Evolutionary conservation across 2,888 invertebrate species (phyloP), one percentile per base, ranked within the genome.

Genomic region (Latheticus oryzae): DNA sequence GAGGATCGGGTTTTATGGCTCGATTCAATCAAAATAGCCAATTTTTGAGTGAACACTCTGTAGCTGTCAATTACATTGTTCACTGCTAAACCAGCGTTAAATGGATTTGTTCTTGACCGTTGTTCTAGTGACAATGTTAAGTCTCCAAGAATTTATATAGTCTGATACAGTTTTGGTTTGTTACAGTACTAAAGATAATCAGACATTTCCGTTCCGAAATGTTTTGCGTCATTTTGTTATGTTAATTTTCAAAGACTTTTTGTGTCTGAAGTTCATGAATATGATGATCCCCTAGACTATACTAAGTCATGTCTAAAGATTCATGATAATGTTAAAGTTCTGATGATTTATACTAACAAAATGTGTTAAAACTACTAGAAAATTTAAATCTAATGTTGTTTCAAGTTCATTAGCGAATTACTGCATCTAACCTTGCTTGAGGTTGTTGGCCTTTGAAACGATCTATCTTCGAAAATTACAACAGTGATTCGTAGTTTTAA

Each of bases 361-460:
- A n/a, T n/a, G n/a, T n/a, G n/a, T n/a, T n/a, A n/a, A n/a, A n/a
- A n/a, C n/a, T n/a, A n/a, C n/a, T n/a, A n/a, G n/a, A n/a, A n/a
- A n/a, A n/a, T n/a, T n/a, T n/a, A n/a, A n/a, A n/a, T 28, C 8
- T 5, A 8, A 8, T 28, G 28, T 28, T 23, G 33, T 47, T 47
- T 47, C 47, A 47, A 47, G 47, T 47, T 47, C 47, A 47, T 47
- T 47, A 23, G 33, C 47, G 32, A 33, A 23, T 47, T 47, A 35
- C n/a, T 47, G 43, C 43, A 43, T 17, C 13, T 43, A 43, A 43
- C 43, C 43, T 43, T 43, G 43, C 43, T 47, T 8, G 33, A 47
- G 47, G 47, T 47, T 47, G 47, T 47, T 47, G 47, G 33, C 3
- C 47, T 15, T 24, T 19, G n/a, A n/a, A n/a, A 9, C 12, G 28